phyloP scores from a whole-genome alignment of 2,888 invertebrate genomes.

The Cephonodes hylas region DNA sequence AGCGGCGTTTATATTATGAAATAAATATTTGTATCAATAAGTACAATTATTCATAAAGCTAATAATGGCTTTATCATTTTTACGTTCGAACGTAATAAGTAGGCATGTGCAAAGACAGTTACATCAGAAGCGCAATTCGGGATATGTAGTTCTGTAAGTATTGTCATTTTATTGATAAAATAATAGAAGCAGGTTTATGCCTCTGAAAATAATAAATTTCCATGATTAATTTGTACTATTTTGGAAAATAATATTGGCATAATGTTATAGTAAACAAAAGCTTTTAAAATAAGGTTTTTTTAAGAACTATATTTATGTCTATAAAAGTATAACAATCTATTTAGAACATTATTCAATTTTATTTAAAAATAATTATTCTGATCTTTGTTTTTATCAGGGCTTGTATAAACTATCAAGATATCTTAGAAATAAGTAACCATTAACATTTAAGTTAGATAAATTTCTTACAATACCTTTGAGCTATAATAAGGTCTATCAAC shows the following conservation, averaged over 20 bases:
- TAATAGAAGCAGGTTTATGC: neutral
- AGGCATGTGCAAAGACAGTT: conserved; percentile 65
- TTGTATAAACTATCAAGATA: too few species aligned
- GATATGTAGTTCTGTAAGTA: conserved; percentile 87
- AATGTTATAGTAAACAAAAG: too few species aligned
- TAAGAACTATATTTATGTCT: too few species aligned
- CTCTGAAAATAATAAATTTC: neutral
- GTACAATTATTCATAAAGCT: neutral
- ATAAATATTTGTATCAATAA: conserved; percentile 12
- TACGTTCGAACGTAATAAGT: conserved; percentile 60
- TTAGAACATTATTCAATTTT: too few species aligned
- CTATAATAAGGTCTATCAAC: too few species aligned
- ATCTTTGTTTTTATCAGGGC: too few species aligned
- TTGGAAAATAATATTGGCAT: neutral
- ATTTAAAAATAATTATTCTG: too few species aligned
- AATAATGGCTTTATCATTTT: conserved; percentile 68
- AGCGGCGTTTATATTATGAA: conserved; percentile 20
- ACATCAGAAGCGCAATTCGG: conserved; percentile 80
- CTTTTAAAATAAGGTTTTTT: too few species aligned
- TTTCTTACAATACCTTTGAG: too few species aligned
- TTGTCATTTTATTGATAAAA: conserved; percentile 10
- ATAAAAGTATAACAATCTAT: too few species aligned
- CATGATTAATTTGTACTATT: neutral
- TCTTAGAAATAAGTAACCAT: too few species aligned
- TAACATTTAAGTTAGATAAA: too few species aligned